Conservation (phyloP, 2,888 invertebrate genomes). For the Drosophila kambysellisi region DNA sequence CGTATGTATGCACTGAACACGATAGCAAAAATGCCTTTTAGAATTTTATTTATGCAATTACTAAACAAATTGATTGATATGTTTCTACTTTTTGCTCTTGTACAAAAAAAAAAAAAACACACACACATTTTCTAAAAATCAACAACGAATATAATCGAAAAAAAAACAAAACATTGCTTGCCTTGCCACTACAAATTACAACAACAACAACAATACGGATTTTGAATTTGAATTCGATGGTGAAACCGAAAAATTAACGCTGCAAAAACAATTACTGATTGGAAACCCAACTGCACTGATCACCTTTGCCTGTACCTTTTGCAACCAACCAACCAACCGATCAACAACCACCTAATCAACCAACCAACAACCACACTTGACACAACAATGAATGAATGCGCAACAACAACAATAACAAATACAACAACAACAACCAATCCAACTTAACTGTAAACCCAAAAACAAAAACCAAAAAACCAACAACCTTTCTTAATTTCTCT, state of each 20-base stretch:
- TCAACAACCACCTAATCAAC: background rate
- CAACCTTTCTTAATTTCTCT: conserved; percentile 46
- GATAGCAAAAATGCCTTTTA: conserved; percentile 35
- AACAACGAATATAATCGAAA: conserved; percentile 39
- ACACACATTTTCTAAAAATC: conserved; percentile 14
- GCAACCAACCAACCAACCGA: conserved; percentile 21
- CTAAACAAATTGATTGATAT: conserved; percentile 59
- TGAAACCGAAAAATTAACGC: conserved; percentile 19
- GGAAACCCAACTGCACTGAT: conserved; percentile 46
- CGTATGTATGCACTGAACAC: conserved; percentile 42
- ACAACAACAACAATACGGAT: conserved; percentile 50
- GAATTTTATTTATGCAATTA: conserved; percentile 43
- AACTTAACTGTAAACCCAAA: conserved; percentile 18
- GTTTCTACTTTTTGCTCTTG: conserved; percentile 44
- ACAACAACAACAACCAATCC: conserved; percentile 33
- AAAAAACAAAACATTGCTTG: conserved; percentile 63
- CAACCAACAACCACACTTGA: conserved; percentile 16
- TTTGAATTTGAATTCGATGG: conserved; percentile 44
- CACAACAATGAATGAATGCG: conserved; percentile 59
- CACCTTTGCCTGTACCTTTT: conserved; percentile 26
- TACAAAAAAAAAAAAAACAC: conserved; percentile 33
- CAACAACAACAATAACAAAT: conserved; percentile 32
- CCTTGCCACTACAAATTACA: conserved; percentile 64
- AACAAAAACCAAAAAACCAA: conserved; percentile 30
- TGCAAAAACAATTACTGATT: conserved; percentile 34